Evolutionary conservation across 2,888 invertebrate genomes (phyloP).

Genomic region (Spodoptera exigua): DNA sequence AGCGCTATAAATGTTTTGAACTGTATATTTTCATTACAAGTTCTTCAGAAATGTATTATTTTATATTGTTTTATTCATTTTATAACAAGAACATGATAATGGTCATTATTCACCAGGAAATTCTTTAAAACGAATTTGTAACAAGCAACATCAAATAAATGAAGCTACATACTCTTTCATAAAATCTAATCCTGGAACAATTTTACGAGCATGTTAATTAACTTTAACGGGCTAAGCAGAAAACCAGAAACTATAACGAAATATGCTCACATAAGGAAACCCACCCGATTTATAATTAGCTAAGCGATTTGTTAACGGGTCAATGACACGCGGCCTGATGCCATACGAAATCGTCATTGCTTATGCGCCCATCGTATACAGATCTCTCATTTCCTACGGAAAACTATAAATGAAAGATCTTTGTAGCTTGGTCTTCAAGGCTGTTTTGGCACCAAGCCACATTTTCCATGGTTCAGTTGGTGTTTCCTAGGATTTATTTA

Average conservation of each 20-base stretch:
- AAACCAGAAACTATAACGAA: slow-evolving; percentile 55
- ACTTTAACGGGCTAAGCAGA: slow-evolving; percentile 41
- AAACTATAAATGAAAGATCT: slow-evolving; percentile 53
- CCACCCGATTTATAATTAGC: slow-evolving; percentile 82
- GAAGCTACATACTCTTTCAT: slow-evolving; percentile 23
- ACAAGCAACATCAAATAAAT: slow-evolving; percentile 33
- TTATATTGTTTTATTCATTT: slow-evolving; percentile 11
- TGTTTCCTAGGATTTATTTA: slow-evolving; percentile 55
- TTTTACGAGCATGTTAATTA: slow-evolving; percentile 51
- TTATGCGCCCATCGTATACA: slow-evolving; percentile 58
- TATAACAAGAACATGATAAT: slow-evolving; percentile 1
- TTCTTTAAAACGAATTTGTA: slow-evolving; percentile 25
- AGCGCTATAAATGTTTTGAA: no score
- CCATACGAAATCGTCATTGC: slow-evolving; percentile 72
- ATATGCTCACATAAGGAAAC: slow-evolving; percentile 73
- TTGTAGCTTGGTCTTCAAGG: slow-evolving; percentile 62
- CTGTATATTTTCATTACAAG: neutral
- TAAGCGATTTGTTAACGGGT: slow-evolving; percentile 83
- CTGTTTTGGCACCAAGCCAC: slow-evolving; percentile 74
- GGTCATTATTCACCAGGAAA: slow-evolving; percentile 3
- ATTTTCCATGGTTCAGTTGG: slow-evolving; percentile 57
- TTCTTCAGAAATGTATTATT: slow-evolving; percentile 18
- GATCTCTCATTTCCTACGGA: slow-evolving; percentile 57
- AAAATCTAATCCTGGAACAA: slow-evolving; percentile 43
- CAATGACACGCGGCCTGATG: slow-evolving; percentile 81